A percentile compares a stretch with the other conserved stretches of the same genome.
Evolutionary conservation across 2,888 invertebrate genomes (phyloP).

Genomic region (Pharmacophagus antenor): DNA sequence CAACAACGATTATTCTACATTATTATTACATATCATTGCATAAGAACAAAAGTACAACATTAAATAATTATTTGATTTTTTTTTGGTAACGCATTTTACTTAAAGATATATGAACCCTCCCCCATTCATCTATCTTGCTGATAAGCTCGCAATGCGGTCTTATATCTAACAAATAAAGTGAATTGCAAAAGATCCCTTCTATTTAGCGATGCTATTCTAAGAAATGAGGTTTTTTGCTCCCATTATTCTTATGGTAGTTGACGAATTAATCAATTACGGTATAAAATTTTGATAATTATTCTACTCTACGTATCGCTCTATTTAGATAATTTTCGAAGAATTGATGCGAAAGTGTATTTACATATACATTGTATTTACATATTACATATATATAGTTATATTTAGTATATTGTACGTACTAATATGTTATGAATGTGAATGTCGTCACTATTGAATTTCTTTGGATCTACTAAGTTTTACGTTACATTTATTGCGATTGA

Average conservation of each 20-base stretch:
- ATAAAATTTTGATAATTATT: too few species aligned
- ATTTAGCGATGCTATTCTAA: not conserved
- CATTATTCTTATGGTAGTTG: not conserved
- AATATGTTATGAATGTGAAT: too few species aligned
- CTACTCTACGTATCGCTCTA: too few species aligned
- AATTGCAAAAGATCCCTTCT: not conserved
- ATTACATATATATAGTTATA: too few species aligned
- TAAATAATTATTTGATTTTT: not conserved
- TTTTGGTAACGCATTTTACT: not conserved
- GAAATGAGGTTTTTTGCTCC: not conserved
- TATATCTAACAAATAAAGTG: slow-evolving; percentile 2
- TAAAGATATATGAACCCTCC: not conserved
- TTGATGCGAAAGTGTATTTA: too few species aligned
- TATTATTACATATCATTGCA: not conserved
- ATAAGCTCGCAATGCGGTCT: slow-evolving; percentile 1
- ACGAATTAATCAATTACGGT: not conserved
- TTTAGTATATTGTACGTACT: too few species aligned
- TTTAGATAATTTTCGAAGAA: too few species aligned
- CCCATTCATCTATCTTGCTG: not conserved
- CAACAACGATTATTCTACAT: not conserved
- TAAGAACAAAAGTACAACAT: not conserved
- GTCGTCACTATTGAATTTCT: too few species aligned
- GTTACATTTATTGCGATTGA: too few species aligned
- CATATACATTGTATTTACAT: too few species aligned
- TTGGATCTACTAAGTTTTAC: too few species aligned